Percentiles rank a stretch among this genome's conserved stretches.
These are phyloP conservation scores for Percopsis transmontana DNA, from an alignment of 2,113 vertebrate genomes.

Conservation along the genomic window DNA sequence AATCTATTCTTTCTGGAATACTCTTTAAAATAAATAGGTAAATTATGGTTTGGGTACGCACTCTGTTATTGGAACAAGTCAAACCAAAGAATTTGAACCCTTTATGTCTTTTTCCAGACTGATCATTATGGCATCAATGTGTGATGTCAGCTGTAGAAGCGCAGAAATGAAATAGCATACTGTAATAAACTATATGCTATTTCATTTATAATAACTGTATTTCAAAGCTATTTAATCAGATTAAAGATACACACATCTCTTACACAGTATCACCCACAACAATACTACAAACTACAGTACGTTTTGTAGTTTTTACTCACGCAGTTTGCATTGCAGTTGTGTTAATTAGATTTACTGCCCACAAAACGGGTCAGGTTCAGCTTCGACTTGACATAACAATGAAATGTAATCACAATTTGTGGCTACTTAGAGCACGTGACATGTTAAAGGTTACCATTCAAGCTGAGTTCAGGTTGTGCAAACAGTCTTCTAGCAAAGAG, in stretches of 20 bases:
- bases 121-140: too few species aligned
- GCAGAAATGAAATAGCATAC: not conserved
- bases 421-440: conserved; percentile 39
- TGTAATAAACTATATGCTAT: not conserved
- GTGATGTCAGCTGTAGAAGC: not conserved
- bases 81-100: too few species aligned
- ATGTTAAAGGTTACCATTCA: conserved; percentile 47
- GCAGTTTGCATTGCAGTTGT: conserved; percentile 19
- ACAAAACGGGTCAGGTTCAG: conserved; percentile 29
- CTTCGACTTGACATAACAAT: conserved; percentile 43
- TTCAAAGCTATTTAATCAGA: not conserved
- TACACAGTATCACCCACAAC: not conserved
- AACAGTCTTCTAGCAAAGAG: conserved; percentile 34
- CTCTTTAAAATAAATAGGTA: too few species aligned
- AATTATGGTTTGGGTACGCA: too few species aligned
- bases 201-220: not conserved
- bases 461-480: conserved; percentile 41
- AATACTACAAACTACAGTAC: not conserved
- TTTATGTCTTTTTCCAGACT: too few species aligned
- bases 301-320: conserved; percentile 4
- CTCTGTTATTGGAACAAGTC: too few species aligned
- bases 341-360: conserved; percentile 40
- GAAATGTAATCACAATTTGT: conserved; percentile 48
- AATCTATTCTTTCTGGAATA: too few species aligned
- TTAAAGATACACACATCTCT: not conserved